Evolutionary conservation across 2,113 vertebrate species (phyloP).

Genomic region (Pelvicachromis taeniatus): DNA sequence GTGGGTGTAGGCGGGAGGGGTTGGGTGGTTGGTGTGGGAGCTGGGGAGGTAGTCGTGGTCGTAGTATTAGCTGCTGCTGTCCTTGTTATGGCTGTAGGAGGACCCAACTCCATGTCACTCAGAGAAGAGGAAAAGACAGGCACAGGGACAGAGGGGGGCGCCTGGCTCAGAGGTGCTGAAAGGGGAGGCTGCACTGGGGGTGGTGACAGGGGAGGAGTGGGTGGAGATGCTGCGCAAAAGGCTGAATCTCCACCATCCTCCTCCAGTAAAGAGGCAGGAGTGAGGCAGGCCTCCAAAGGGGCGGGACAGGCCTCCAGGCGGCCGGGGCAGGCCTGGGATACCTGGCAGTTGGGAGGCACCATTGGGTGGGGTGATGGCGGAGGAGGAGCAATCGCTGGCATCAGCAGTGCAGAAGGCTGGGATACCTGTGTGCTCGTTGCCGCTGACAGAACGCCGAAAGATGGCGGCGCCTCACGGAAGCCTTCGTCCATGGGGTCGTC

Average conservation of each 20-base stretch:
- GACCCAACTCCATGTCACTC: slow-evolving; percentile 89
- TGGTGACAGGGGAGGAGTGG: slow-evolving; percentile 68
- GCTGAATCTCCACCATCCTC: slow-evolving; percentile 75
- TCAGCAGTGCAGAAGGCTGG: slow-evolving; percentile 50
- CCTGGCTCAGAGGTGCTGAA: slow-evolving; percentile 56
- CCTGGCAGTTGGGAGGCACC: slow-evolving; percentile 44
- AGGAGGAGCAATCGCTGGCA: slow-evolving; percentile 54
- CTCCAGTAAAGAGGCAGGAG: slow-evolving; percentile 92
- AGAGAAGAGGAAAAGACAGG: slow-evolving; percentile 79
- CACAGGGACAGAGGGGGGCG: slow-evolving; percentile 59
- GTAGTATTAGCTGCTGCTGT: slow-evolving; percentile 63
- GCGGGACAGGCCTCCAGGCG: slow-evolving; percentile 70
- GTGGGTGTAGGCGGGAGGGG: slow-evolving; percentile 12
- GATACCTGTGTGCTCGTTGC: slow-evolving; percentile 36
- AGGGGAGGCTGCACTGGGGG: slow-evolving; percentile 73
- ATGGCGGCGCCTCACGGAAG: slow-evolving; percentile 83
- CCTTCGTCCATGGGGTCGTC: slow-evolving; percentile 81
- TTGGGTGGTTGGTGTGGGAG: slow-evolving; percentile 39
- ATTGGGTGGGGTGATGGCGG: slow-evolving; percentile 71
- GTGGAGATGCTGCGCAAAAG: slow-evolving; percentile 81
- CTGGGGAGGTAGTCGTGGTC: slow-evolving; percentile 85
- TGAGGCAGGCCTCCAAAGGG: slow-evolving; percentile 83
- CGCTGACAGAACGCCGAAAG: slow-evolving; percentile 69
- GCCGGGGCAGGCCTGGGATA: slow-evolving; percentile 2
- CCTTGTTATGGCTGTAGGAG: slow-evolving; percentile 60